Evolutionary conservation across 2,797 vertebrate species (phyloP), one percentile per base, ranked within the genome.

Genomic region (Phoxinus dragarum): DNA sequence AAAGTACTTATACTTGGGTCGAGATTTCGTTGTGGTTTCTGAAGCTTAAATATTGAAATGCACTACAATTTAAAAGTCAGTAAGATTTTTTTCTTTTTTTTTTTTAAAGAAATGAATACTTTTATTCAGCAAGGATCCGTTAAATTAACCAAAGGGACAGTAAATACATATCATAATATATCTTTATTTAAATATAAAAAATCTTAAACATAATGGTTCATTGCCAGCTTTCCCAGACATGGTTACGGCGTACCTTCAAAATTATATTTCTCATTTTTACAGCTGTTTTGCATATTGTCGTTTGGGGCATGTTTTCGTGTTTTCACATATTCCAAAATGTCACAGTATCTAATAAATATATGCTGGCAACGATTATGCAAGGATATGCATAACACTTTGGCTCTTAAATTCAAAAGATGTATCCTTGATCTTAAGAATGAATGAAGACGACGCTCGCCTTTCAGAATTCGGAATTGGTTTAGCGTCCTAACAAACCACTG

Each of bases 371-470:
- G 44, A 64, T 84, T 84, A 54, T 36, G 34, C 23, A 12, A 54
- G 73, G 10, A 84, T 38, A 84, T 67, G 44, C 61, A 42, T 76
- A 21, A 38, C 47, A 31, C 44, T 52, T 75, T 72, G 49, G 42
- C 81, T 83, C 14, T 64, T 74, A 82, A 66, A 36, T 49, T 66
- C 47, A 40, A 78, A 69, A 84, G 49, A 56, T 56, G 52, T 23
- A 71, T 78, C 47, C 17, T 21, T 69, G 47, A 67, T 40, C 23
- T 42, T 42, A 17, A 9, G 73, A 74, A 75, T 66, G 31, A 75
- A 83, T 82, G 56, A 23, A 64, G 61, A 77, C n/a, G 27, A 27
- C 19, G 36, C 59, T 84, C 12, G 4, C n/a, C 7, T 6, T 59
- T 78, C 38, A 14, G 38, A 66, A 75, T 36, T 7, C 8, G 5